Base-by-base conservation (phyloP, 2,888 invertebrate genomes). In the Dicyrtomina minuta region DNA sequence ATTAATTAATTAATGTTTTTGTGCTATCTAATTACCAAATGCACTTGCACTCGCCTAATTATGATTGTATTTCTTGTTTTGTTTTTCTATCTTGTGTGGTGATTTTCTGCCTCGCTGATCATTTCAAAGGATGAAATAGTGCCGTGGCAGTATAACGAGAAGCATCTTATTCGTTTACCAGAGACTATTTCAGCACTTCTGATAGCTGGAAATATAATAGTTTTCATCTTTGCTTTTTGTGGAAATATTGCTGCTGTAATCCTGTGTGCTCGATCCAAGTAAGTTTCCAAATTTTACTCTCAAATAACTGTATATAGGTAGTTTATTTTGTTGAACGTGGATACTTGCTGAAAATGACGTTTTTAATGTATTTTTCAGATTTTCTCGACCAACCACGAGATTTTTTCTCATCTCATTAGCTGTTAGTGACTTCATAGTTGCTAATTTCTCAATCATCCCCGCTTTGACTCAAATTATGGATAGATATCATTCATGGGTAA, bases 181-280 rank as follows among this genome's bases (percentile, higher is more conserved):
- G 70, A 72, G 17, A 69, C 66, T 24, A 62, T 68, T 15, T 68
- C 74, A 46, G 73, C 73, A 1, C 46, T 77, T 26, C 64, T 77
- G 8, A 71, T 72, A 6, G 74, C 74, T 24, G 75, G 74, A 12
- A 73, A 78, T 39, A 71, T 78, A 41, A 64, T 77, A 2, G 71
- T 77, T 2, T 46, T 76, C 10, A 75, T 77, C 12, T 74, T 75
- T 65, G 74, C 76, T 6, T 66, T 74, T 27, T 76, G 76, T 68
- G 78, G 76, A 33, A 76, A 76, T 66, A 60, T 72, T 60, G 76
- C 75, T 1, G 75, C 78, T 8, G 20, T 76, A 10, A 66, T 78
- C 15, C 69, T 78, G 5, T 53, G 75, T 0, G 33, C 60, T 10
- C 70, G 69, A 55, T 75, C 78, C 2, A 72, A 68, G 75, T 74